phyloP scores from a whole-genome alignment of 2,888 invertebrate genomes.

The Spilosoma lubricipeda region DNA sequence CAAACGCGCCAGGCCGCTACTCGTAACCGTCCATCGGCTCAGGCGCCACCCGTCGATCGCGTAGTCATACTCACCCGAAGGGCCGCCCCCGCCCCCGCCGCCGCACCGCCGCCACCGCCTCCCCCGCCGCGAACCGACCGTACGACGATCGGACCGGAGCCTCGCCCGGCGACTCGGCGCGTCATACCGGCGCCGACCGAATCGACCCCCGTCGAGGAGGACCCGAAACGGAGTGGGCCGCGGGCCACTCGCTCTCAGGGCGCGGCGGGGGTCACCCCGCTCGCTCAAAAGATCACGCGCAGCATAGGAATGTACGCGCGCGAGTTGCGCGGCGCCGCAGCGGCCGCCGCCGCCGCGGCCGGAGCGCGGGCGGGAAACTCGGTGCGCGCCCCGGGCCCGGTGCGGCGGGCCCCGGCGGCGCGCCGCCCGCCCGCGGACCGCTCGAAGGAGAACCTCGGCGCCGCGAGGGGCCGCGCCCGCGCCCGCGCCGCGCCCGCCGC shows the following conservation, averaged over 20 bases:
- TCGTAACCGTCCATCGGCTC: conserved; percentile 44
- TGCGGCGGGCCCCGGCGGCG: conserved; percentile 76
- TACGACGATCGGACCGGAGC: conserved; percentile 28
- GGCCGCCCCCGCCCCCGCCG: conserved; percentile 51
- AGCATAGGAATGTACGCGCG: conserved; percentile 64
- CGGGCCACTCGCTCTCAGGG: conserved; percentile 63
- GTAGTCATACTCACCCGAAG: conserved; percentile 74
- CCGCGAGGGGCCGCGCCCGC: conserved; percentile 69
- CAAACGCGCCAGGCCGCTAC: conserved; percentile 65
- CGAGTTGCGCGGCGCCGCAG: conserved; percentile 62
- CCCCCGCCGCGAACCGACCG: conserved; percentile 47
- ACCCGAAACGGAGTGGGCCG: conserved; percentile 40
- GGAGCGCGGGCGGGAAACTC: conserved; percentile 75
- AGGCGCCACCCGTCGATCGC: conserved; percentile 60
- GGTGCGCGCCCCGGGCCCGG: conserved; percentile 77
- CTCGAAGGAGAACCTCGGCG: conserved; percentile 81
- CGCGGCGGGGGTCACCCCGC: conserved; percentile 51
- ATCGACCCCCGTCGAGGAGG: conserved; percentile 48
- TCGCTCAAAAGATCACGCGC: conserved; percentile 63
- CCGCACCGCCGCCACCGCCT: conserved; percentile 34
- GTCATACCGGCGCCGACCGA: conserved; percentile 46
- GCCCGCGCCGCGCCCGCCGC: conserved; percentile 64
- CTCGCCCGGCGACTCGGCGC: conserved; percentile 39
- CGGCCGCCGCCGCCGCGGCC: conserved; percentile 56
- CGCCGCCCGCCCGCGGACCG: conserved; percentile 68